phyloP scores from a whole-genome alignment of 1,140 invertebrate species.

The Ditylenchus dipsaci region DNA sequence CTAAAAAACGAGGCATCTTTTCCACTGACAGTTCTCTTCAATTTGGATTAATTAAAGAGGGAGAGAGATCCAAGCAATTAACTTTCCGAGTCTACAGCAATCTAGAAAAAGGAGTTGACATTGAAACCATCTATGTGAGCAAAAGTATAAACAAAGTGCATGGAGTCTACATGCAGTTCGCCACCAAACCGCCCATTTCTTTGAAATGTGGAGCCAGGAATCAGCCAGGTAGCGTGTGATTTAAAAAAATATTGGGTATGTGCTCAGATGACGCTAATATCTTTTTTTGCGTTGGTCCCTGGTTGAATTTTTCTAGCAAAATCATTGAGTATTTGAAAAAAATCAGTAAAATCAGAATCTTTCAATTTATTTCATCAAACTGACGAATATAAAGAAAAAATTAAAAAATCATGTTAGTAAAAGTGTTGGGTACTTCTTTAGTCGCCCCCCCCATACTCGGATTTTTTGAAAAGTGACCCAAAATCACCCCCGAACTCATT shows the following conservation, averaged over 20 bases:
- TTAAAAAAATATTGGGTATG: neutral
- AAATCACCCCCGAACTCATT: too few relatives aligned
- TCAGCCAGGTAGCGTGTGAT: constrained; percentile 33
- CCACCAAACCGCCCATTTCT: constrained; percentile 44
- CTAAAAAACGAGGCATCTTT: constrained; percentile 70
- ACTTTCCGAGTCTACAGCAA: constrained; percentile 34
- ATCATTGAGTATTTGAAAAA: too few relatives aligned
- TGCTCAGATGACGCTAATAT: neutral
- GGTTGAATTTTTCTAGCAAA: too few relatives aligned
- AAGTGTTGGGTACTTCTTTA: too few relatives aligned
- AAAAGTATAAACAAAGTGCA: constrained; percentile 20
- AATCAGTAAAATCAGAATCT: too few relatives aligned
- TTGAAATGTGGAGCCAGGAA: constrained; percentile 23
- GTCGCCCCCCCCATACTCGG: too few relatives aligned
- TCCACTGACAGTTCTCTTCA: constrained; percentile 73
- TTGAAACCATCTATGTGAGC: constrained; percentile 41
- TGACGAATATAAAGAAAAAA: too few relatives aligned
- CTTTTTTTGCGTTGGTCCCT: too few relatives aligned
- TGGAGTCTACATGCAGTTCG: constrained; percentile 42
- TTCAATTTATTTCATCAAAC: too few relatives aligned
- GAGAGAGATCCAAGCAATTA: constrained; percentile 64
- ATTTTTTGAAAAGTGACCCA: too few relatives aligned
- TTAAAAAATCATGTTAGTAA: too few relatives aligned
- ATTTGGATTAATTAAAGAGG: constrained; percentile 69
- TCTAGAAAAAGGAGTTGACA: constrained; percentile 42